phyloP scores from a whole-genome alignment of 2,113 vertebrate species.

The Gambusia affinis region DNA sequence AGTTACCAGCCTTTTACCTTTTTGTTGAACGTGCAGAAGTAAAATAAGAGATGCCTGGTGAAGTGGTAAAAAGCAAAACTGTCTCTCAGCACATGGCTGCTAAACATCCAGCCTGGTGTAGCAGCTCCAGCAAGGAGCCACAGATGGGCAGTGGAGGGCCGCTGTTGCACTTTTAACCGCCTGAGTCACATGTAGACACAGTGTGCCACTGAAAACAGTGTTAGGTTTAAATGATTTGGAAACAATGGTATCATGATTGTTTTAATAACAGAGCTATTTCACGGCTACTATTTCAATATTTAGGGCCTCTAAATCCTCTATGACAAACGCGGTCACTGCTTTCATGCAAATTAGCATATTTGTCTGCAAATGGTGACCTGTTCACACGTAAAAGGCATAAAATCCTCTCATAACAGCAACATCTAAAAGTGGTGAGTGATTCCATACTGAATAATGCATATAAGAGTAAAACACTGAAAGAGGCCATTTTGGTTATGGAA shows the following conservation, averaged over 20 bases:
- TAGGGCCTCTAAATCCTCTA: not conserved
- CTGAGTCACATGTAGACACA: slow-evolving; percentile 43
- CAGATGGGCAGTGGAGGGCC: slow-evolving; percentile 34
- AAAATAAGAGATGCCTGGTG: slow-evolving; percentile 12
- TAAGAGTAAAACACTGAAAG: not conserved
- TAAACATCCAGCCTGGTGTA: slow-evolving; percentile 63
- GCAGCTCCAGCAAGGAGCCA: slow-evolving; percentile 48
- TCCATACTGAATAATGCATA: not conserved
- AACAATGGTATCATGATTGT: not conserved
- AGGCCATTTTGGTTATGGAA: too few species aligned
- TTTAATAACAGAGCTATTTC: not conserved
- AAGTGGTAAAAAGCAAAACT: slow-evolving; percentile 8
- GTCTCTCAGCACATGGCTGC: slow-evolving; percentile 61
- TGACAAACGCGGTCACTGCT: not conserved
- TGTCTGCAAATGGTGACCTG: not conserved
- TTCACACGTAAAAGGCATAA: not conserved
- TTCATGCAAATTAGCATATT: not conserved
- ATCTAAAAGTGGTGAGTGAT: not conserved
- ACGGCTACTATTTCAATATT: not conserved
- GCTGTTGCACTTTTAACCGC: slow-evolving; percentile 43
- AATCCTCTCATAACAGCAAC: not conserved
- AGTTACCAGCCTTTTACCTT: not conserved
- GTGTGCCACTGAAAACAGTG: slow-evolving; percentile 16
- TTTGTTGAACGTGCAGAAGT: slow-evolving; percentile 3
- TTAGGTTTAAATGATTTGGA: not conserved